Evolutionary conservation across 2,888 invertebrate genomes (phyloP).

Genomic region (Pherbina coryleti): DNA sequence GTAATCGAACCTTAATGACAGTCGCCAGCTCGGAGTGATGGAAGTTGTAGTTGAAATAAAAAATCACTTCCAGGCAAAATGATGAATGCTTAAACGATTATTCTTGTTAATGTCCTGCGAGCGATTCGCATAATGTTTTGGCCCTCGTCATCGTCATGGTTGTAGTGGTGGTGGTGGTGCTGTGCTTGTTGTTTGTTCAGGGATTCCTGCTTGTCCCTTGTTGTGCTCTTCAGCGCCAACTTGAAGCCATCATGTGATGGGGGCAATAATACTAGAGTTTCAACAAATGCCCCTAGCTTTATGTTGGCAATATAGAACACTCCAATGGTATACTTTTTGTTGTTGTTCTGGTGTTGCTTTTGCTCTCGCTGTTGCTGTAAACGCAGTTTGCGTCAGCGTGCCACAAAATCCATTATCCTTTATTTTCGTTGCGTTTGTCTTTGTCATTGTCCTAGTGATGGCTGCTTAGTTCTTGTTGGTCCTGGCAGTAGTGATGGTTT

Average conservation of each 20-base stretch:
- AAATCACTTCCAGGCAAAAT: constrained; percentile 13
- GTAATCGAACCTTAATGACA: constrained; percentile 33
- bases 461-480: neutral
- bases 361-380: neutral
- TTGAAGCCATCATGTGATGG: neutral
- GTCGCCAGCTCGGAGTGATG: neutral
- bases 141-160: neutral
- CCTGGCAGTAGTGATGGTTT: neutral
- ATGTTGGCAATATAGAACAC: neutral
- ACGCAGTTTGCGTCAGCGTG: neutral
- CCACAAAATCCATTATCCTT: constrained; percentile 31
- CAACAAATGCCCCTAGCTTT: neutral
- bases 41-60: neutral
- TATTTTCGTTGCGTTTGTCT: constrained; percentile 12
- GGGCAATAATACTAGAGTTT: constrained; percentile 1
- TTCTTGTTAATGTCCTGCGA: constrained; percentile 20
- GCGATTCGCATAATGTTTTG: constrained; percentile 6
- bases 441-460: neutral
- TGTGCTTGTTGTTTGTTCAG: neutral
- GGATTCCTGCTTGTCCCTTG: neutral
- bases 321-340: neutral
- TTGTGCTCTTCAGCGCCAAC: neutral
- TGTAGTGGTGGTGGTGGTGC: neutral
- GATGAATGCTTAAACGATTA: constrained; percentile 32
- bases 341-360: neutral